Evolutionary conservation across 2,888 invertebrate species (phyloP).

Genomic region (Hirudinaria manillensis): DNA sequence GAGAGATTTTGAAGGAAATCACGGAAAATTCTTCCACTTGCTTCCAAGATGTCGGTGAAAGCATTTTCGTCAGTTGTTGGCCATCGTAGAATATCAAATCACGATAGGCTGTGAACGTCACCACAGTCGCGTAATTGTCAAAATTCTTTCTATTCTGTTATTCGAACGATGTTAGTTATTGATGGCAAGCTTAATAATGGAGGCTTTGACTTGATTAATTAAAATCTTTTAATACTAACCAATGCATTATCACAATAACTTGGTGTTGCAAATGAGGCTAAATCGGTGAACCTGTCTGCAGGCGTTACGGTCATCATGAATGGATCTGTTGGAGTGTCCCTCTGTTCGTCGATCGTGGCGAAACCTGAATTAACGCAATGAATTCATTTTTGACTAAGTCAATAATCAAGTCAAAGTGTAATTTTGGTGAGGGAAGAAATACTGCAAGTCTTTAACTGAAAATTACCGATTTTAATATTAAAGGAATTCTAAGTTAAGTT

Average conservation of each 20-base stretch:
- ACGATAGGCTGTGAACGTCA: conserved; percentile 27
- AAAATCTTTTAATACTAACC: background rate
- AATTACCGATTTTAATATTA: too few relatives aligned
- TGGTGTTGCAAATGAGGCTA: conserved; percentile 27
- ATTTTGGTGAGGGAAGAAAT: too few relatives aligned
- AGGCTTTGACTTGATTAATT: background rate
- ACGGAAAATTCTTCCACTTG: conserved; percentile 12
- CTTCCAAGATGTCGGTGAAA: background rate
- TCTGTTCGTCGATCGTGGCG: background rate
- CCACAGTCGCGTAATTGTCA: conserved; percentile 26
- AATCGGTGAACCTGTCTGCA: conserved; percentile 10
- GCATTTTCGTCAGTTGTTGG: background rate
- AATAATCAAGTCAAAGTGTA: too few relatives aligned
- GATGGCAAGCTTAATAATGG: too few relatives aligned
- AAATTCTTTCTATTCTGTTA: conserved; percentile 23
- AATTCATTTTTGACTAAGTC: background rate
- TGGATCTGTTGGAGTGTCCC: conserved; percentile 31
- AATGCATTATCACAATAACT: conserved; percentile 25
- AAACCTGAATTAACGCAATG: background rate
- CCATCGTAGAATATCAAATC: conserved; percentile 27
- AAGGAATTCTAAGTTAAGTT: background rate
- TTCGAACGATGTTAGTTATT: background rate
- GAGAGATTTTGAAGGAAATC: conserved; percentile 16
- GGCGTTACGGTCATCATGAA: conserved; percentile 28
- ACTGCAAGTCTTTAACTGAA: too few relatives aligned